These are phyloP conservation scores for Stenopsyche tienmushanensis DNA, from an alignment of 1,140 invertebrate species.

Conservation along the genomic window DNA sequence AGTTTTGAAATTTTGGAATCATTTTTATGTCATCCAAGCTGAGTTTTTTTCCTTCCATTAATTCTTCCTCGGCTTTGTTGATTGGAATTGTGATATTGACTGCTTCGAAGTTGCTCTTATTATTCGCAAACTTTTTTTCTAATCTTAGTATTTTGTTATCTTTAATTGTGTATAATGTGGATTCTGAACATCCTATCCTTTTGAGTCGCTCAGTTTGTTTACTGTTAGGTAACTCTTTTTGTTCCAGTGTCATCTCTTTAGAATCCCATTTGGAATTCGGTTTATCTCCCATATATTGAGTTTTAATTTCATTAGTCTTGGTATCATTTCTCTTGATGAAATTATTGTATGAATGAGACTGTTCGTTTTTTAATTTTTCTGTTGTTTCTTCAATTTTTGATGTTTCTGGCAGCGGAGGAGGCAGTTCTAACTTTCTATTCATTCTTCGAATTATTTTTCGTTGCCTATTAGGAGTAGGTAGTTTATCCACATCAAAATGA, in stretches of 20 bases:
- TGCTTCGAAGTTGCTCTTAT: background rate
- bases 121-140: conserved; percentile 7
- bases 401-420: conserved; percentile 27
- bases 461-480: conserved; percentile 30
- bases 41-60: conserved; percentile 43
- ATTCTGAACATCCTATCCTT: conserved; percentile 42
- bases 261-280: conserved; percentile 39
- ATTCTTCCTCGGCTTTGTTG: conserved; percentile 34
- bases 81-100: conserved; percentile 33
- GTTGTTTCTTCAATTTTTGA: background rate
- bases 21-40: conserved; percentile 52
- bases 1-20: conserved; percentile 56
- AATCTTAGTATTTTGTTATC: conserved; percentile 47
- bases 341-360: conserved; percentile 20
- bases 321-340: conserved; percentile 28
- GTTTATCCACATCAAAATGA: conserved; percentile 34
- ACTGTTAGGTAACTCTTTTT: background rate
- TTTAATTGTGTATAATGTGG: conserved; percentile 48
- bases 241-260: conserved; percentile 26
- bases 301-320: background rate
- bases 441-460: conserved; percentile 40
- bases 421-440: conserved; percentile 32
- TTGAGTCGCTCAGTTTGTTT: background rate
- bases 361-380: conserved; percentile 9
- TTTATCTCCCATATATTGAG: background rate